Evolutionary conservation across 1,140 invertebrate species (phyloP).

Genomic region (Temnothorax nylanderi): DNA sequence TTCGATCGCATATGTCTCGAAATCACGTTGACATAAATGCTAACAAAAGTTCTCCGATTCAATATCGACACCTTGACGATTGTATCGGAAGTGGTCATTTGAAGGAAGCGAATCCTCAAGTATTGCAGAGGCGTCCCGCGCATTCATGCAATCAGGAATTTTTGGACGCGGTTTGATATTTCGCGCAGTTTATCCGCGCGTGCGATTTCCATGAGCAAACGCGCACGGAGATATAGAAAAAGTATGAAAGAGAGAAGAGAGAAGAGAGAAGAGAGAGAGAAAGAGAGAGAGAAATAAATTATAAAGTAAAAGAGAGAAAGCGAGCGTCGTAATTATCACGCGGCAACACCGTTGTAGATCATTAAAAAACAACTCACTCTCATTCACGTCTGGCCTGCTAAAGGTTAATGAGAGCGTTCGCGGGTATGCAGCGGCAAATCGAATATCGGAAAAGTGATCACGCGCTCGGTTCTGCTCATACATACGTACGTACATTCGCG

Average conservation of each 20-base stretch:
- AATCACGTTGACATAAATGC: slow-evolving; percentile 34
- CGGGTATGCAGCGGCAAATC: slow-evolving; percentile 27
- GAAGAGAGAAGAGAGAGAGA: neutral
- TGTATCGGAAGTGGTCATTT: slow-evolving; percentile 39
- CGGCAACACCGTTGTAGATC: slow-evolving; percentile 36
- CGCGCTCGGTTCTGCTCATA: slow-evolving; percentile 19
- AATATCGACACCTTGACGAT: slow-evolving; percentile 42
- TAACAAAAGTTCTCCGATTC: slow-evolving; percentile 20
- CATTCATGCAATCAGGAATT: neutral
- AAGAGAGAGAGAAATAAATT: neutral
- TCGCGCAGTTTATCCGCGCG: neutral
- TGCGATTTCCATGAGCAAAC: neutral
- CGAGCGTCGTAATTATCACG: slow-evolving; percentile 31
- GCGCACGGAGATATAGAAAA: neutral
- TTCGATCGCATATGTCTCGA: slow-evolving; percentile 14
- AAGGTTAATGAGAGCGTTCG: slow-evolving; percentile 52
- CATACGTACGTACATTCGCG: slow-evolving; percentile 33
- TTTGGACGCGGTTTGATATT: neutral
- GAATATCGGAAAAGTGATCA: slow-evolving; percentile 59
- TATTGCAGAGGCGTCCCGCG: neutral
- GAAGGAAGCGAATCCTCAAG: slow-evolving; percentile 33
- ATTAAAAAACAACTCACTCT: slow-evolving; percentile 42
- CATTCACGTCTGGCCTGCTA: slow-evolving; percentile 9
- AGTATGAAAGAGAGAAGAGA: neutral
- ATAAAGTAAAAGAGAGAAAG: neutral